Evolutionary conservation across 2,797 vertebrate species (phyloP).

Genomic region (Micropoecilia bifurca): DNA sequence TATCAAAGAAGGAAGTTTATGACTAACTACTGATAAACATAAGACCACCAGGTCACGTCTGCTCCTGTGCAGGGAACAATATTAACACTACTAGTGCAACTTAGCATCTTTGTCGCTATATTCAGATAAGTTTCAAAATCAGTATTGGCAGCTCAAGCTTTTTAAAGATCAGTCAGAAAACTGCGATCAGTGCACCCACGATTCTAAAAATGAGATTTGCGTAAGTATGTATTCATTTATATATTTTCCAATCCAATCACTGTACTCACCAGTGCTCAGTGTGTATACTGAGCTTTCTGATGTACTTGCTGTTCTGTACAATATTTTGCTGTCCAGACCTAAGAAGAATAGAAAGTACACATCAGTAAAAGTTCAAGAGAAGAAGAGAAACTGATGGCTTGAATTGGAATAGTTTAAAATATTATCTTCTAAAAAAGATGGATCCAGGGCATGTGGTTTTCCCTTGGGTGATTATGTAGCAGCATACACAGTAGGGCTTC

Average conservation of each 20-base stretch:
- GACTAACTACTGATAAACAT: neutral
- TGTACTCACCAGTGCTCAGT: constrained; percentile 69
- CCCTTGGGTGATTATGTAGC: neutral
- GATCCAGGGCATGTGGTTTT: neutral
- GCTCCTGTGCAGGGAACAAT: too few species aligned
- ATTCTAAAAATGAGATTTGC: neutral
- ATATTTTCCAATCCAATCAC: neutral
- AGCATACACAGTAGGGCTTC: neutral
- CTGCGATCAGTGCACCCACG: neutral
- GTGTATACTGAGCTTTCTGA: constrained; percentile 64
- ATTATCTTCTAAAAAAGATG: neutral
- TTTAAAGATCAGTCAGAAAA: neutral
- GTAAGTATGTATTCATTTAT: neutral
- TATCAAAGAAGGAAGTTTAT: neutral
- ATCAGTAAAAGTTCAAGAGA: neutral
- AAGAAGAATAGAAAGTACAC: constrained; percentile 20
- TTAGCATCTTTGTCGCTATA: too few species aligned
- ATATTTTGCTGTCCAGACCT: constrained; percentile 77
- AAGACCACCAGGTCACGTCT: neutral
- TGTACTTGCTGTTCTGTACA: constrained; percentile 70
- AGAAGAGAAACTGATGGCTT: neutral
- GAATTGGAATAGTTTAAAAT: neutral
- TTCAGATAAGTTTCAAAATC: too few species aligned
- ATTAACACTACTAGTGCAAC: too few species aligned
- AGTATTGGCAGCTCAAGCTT: neutral